These are phyloP conservation scores for Anneissia japonica DNA, from an alignment of 35 echinoderm and acorn worm genomes.

Conservation along the genomic window DNA sequence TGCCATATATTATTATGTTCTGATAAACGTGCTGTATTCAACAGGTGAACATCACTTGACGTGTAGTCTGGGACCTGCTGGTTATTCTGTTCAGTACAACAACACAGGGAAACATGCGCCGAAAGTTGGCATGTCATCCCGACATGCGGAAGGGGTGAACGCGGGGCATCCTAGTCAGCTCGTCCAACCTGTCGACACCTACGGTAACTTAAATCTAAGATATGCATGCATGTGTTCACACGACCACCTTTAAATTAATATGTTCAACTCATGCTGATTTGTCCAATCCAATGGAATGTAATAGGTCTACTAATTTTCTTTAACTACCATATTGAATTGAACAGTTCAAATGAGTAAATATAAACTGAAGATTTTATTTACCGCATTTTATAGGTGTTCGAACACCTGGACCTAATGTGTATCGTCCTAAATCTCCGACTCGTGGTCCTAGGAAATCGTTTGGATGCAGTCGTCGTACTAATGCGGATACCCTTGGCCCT, in stretches of 20 bases:
- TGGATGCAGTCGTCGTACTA: slow-evolving; percentile 31
- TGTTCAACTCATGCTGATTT: no score
- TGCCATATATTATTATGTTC: no score
- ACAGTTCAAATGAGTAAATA: no score
- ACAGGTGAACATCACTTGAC: slow-evolving; percentile 38
- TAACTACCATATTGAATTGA: no score
- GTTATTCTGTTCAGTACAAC: slow-evolving; percentile 53
- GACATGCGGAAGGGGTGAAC: slow-evolving; percentile 74
- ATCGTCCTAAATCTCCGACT: slow-evolving; percentile 42
- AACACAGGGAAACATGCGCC: slow-evolving; percentile 96
- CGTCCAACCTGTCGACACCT: slow-evolving; percentile 68
- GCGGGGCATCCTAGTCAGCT: slow-evolving; percentile 70
- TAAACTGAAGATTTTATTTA: no score
- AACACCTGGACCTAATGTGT: slow-evolving; percentile 73
- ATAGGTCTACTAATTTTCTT: no score
- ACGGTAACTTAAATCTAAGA: slow-evolving; percentile 58
- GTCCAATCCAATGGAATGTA: no score
- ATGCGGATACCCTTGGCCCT: slow-evolving; percentile 47
- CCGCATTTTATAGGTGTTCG: slow-evolving; percentile 33
- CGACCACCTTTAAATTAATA: no score
- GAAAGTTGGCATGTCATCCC: slow-evolving; percentile 55
- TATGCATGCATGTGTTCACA: no score
- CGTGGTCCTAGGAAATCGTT: slow-evolving; percentile 63
- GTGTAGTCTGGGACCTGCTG: slow-evolving; percentile 72
- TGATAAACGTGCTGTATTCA: neutral